Evolutionary conservation across 2,888 invertebrate species (phyloP).

Genomic region (Lithodes maja): DNA sequence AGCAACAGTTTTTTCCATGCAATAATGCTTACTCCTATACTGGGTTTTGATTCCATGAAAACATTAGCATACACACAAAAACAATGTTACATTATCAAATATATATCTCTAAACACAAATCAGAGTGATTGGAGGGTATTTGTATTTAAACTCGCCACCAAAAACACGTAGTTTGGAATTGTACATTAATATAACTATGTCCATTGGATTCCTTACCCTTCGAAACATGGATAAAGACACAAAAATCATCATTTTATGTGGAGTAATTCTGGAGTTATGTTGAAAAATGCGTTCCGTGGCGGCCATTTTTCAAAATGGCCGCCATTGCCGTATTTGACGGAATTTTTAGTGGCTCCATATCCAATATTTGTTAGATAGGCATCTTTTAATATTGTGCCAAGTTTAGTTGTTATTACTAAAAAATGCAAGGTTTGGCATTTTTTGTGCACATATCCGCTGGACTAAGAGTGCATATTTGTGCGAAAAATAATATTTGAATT

Average conservation of each 20-base stretch:
- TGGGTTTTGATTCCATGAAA: not conserved
- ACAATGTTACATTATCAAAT: not conserved
- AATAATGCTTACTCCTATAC: not conserved
- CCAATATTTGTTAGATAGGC: constrained; percentile 4
- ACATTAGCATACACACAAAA: not conserved
- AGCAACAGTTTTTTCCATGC: not conserved
- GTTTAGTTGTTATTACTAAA: constrained; percentile 18
- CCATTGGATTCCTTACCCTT: not conserved
- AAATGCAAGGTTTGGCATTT: constrained; percentile 17
- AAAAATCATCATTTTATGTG: not conserved
- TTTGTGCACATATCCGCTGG: constrained; percentile 27
- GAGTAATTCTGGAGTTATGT: not conserved
- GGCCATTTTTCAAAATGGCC: constrained; percentile 4
- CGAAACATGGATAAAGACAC: not conserved
- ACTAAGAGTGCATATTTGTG: too few species aligned
- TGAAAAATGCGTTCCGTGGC: constrained; percentile 1
- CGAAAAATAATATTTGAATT: too few species aligned
- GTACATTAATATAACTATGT: not conserved
- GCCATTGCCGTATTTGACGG: not conserved
- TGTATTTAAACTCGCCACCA: not conserved
- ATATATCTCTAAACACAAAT: not conserved
- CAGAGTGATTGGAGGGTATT: not conserved
- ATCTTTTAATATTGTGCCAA: constrained; percentile 5
- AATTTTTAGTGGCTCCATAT: constrained; percentile 21
- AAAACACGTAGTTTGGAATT: not conserved